Evolutionary conservation across 1,140 invertebrate species (phyloP), one percentile per base, ranked within the genome.

Genomic region (Probaryconus sp.): DNA sequence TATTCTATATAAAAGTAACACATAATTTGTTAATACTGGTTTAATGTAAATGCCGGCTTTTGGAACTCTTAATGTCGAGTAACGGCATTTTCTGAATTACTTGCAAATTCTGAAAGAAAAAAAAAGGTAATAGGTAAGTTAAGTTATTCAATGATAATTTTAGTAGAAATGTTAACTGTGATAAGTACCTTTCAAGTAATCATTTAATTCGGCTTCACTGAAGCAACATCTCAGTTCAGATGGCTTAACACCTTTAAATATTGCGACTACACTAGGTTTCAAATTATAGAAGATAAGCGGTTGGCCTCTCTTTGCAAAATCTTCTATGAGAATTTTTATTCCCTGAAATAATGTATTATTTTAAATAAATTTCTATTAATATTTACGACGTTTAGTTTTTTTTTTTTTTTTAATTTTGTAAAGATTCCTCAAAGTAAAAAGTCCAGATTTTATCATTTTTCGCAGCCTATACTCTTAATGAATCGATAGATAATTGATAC

Each of bases 261-360:
- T 92, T 26, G 88, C 87, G 26, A 91, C 88, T 6, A 94, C 90
- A 45, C 91, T 92, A 11, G 92, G 92, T 83, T 93, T 94, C 69
- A 94, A 85, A 78, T 94, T 93, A 81, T 92, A 92, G 81, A 94
- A 94, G 28, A 94, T 89, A 16, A 94, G 87, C 3, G 91, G 90
- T 81, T 94, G 93, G n/a, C 91, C 91, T 61, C 92, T 89, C 37
- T 88, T 89, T 13, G 91, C 87, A 83, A 94, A 94, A 84, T 94
- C 93, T 60, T 93, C 92, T 56, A 93, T 93, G 21, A 94, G 87
- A 17, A 89, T 90, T 77, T 94, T 94, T 2, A 94, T 90, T 16
- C 92, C 93, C 92, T 93, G 77, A 42, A 88, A 82, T 73, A 31
- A 65, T 53, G 63, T 16, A 18, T 28, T 40, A 7, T 31, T 43